phyloP scores from a whole-genome alignment of 2,797 vertebrate species.

The Xerus rutilus region DNA sequence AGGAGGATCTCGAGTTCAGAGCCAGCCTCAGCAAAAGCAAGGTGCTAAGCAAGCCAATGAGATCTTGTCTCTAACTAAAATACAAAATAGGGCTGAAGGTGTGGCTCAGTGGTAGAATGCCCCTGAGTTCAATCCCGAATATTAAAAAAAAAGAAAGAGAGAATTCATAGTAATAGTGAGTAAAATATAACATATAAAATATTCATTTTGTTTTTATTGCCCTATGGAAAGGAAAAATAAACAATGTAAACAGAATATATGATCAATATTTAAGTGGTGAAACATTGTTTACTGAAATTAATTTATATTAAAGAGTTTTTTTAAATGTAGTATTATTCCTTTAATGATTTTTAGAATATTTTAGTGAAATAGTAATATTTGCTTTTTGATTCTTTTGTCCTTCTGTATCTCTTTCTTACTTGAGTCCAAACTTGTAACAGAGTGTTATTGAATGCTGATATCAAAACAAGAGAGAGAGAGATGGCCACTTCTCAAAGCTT shows the following conservation, averaged over 20 bases:
- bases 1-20: no score
- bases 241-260: neutral
- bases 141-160: neutral
- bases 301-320: neutral
- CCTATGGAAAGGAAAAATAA: conserved; percentile 55
- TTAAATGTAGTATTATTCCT: neutral
- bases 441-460: neutral
- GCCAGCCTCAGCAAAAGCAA: no score
- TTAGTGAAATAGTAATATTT: neutral
- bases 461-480: neutral
- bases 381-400: neutral
- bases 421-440: neutral
- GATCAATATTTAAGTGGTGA: conserved; percentile 32
- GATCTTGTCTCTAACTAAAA: no score
- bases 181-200: conserved; percentile 64
- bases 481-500: neutral
- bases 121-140: no score
- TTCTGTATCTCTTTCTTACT: neutral
- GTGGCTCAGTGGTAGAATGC: no score
- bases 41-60: no score
- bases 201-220: conserved; percentile 71
- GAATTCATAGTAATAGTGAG: conserved; percentile 65
- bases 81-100: no score
- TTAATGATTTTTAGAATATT: neutral
- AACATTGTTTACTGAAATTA: conserved; percentile 14